Evolutionary conservation across 2,888 invertebrate species (phyloP), one percentile per base, ranked within the genome.

Genomic region (Embidobia sp.): DNA sequence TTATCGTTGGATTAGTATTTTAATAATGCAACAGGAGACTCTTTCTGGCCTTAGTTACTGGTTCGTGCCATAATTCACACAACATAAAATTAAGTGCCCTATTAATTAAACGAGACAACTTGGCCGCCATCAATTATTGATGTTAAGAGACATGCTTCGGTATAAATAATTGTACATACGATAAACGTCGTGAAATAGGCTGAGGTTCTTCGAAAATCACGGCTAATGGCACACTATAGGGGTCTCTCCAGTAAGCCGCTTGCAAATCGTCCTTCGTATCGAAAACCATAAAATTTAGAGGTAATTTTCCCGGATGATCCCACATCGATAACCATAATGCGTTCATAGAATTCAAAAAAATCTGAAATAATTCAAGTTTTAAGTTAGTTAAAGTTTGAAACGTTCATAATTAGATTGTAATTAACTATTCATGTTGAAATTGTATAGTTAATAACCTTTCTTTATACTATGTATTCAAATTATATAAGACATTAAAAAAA

Each of bases 231-330:
- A 95, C 93, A 80, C 92, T 91, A 77, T 89, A 90, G 0, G 93
- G 92, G 84, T 93, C 91, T 76, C 91, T 91, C 92, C 93, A 93
- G 86, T 95, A 95, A 0, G 93, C 93, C 31, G 93, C 92, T 80
- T 94, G 91, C 51, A 95, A 90, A 53, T 94, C 94, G 37, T 93
- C 93, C 77, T 92, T 92, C 77, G 93, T 92, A 80, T 92, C 91
- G 88, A 93, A 94, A 61, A 92, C 91, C 74, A 92, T 89, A 92
- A 94, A 95, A 81, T 91, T 91, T 83, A 95, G 92, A 7, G 92
- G 91, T 66, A 91, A 90, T 82, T 91, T 91, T 15, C 90, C 90
- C 0, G 91, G 91, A 70, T 85, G 86, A 66, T 89, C 86, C 83
- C 90, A 90, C 87, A 90, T 90, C n/a, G 91, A 91, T 51, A 90